Evolutionary conservation across 2,797 vertebrate species (phyloP), one percentile per base, ranked within the genome.

Genomic region (Pangasius larnaudii): DNA sequence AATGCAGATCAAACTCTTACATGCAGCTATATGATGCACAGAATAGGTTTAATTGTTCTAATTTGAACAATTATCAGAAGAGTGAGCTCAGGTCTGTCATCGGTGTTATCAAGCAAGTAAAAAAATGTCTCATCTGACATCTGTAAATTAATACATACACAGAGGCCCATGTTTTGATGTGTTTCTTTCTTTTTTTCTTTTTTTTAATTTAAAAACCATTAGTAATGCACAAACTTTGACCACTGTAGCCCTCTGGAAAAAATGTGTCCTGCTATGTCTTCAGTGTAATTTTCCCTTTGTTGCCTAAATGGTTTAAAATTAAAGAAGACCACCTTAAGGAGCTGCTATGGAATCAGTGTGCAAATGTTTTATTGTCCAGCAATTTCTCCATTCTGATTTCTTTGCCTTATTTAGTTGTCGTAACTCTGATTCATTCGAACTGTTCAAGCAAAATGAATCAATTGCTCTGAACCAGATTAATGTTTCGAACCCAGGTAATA

Each of bases 271-370:
- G 88, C 93, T 91, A 92, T 92, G 91, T 91, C 93, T 90, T 90
- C 85, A 89, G 88, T 94, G 92, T 93, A 92, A 93, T 91, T 91
- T 95, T 92, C 93, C 91, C 94, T 91, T 90, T 94, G 94, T 93
- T 91, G 93, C 91, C 92, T 91, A 91, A 92, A 89, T 89, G 91
- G 87, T 93, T 88, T 75, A 56, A 87, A 88, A 95, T 95, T 95
- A 95, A 95, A 94, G 86, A 83, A 85, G 83, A 91, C 91, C 91
- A 27, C 94, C 92, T 91, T 59, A 74, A 92, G 58, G 87, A 93
- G 94, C 93, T 92, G 92, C 90, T 92, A 84, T 93, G 86, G 87
- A 92, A 88, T 84, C 92, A 88, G 67, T 82, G 77, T 81, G 46
- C 5, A 79, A n/a, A 61, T 63, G 78, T 53, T 88, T 86, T 22